A percentile compares a stretch with the other conserved stretches of the same genome.
These are phyloP conservation scores for Pelosia muscerda DNA, from an alignment of 2,888 invertebrate genomes.

Conservation along the genomic window DNA sequence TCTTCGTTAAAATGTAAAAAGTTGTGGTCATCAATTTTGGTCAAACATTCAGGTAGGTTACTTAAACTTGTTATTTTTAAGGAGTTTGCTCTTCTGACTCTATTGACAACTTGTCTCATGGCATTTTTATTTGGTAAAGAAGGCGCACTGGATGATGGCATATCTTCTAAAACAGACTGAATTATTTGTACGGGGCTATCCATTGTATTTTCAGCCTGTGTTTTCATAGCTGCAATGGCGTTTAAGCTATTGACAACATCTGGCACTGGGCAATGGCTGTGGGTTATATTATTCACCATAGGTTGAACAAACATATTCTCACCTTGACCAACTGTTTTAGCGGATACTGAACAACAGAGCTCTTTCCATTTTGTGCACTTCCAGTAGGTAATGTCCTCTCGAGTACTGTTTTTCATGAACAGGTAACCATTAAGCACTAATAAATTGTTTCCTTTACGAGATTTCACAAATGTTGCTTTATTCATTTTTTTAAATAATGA, in stretches of 20 bases:
- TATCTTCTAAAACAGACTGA: conserved; percentile 2
- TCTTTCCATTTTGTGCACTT: no score
- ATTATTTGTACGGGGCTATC: not conserved
- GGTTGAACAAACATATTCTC: conserved; percentile 1
- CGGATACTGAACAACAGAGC: no score
- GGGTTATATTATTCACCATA: conserved; percentile 6
- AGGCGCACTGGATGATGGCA: not conserved
- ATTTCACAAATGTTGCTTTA: no score
- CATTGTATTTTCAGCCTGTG: not conserved
- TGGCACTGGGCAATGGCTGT: conserved; percentile 3
- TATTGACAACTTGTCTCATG: not conserved
- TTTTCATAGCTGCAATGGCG: not conserved
- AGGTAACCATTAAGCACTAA: conserved; percentile 2
- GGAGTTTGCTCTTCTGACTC: not conserved
- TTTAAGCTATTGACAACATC: not conserved
- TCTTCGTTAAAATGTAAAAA: no score
- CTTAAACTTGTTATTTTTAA: not conserved
- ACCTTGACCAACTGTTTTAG: no score
- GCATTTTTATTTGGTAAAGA: not conserved
- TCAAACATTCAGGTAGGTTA: no score
- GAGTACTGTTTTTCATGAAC: conserved; percentile 6
- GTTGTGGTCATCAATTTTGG: no score
- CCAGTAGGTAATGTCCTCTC: no score
- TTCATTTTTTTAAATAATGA: no score
- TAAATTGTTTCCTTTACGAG: not conserved